Evolutionary conservation across 2,113 vertebrate species (phyloP).

Genomic region (Caranx melampygus): DNA sequence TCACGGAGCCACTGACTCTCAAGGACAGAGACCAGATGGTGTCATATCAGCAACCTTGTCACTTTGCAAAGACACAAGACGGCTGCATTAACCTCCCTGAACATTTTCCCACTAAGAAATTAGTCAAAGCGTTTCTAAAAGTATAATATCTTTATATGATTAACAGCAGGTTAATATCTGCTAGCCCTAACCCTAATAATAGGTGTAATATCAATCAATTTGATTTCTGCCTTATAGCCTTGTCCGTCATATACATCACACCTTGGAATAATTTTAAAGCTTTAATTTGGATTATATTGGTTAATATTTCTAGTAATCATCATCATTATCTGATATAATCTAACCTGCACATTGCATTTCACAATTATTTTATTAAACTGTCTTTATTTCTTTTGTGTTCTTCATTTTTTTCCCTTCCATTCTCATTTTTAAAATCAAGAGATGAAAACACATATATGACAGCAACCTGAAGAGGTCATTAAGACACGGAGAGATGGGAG

Average conservation of each 20-base stretch:
- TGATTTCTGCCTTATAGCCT: background rate
- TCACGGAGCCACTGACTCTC: slow-evolving; percentile 20
- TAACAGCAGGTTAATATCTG: background rate
- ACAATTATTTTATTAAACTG: background rate
- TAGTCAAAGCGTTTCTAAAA: background rate
- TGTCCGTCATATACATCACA: background rate
- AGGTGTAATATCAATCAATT: background rate
- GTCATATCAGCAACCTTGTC: slow-evolving; percentile 66
- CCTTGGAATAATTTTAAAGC: background rate
- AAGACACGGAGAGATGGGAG: background rate
- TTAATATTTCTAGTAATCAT: background rate
- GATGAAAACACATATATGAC: background rate
- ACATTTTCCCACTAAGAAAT: slow-evolving; percentile 14
- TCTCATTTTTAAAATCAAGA: background rate
- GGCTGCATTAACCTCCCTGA: slow-evolving; percentile 10
- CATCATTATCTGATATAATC: background rate
- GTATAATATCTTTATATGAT: background rate
- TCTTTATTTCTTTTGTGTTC: background rate
- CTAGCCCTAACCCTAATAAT: background rate
- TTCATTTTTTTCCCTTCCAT: background rate
- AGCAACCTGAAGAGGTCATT: background rate
- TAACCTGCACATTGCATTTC: background rate
- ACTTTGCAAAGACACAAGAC: slow-evolving; percentile 41
- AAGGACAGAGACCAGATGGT: slow-evolving; percentile 58
- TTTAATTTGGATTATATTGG: background rate